Evolutionary conservation across 2,113 vertebrate genomes (phyloP), one percentile per base, ranked within the genome.

Genomic region (Ictidomys tridecemlineatus): DNA sequence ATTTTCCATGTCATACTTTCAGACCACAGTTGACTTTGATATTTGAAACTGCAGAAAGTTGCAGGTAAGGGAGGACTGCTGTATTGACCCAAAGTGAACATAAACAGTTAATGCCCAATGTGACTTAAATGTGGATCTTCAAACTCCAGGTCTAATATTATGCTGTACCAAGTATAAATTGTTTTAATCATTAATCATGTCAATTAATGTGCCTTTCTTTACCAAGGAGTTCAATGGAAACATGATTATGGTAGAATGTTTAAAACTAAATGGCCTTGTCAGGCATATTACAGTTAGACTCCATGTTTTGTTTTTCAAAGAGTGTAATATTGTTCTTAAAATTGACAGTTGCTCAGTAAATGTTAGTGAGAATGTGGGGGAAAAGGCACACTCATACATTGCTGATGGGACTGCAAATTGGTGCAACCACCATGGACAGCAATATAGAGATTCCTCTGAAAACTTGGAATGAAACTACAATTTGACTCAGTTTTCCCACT

Each of bases 191-290:
- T 95, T 93, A 85, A 85, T 42, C 37, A 69, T 12, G 3, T 92
- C 39, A 88, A 1, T 76, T 93, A 85, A 63, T 82, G 4, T 91
- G 8, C 67, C 26, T 86, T 48, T 90, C 74, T 89, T 94, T 92
- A 51, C 12, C 53, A 48, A 20, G 67, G n/a, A 82, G 92, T 51
- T 72, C 80, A 89, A 70, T 89, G 85, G 63, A 87, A 37, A 8
- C 14, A 67, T 65, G 20, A 53, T 92, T 91, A 26, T 42, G 65
- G 53, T 61, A 53, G 24, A 65, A 56, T 85, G 76, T 76, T 94
- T 96, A 26, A 94, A 76, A 74, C 48, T 80, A 48, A 28, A 28
- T 76, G 58, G 69, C 72, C 30, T 95, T 76, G 42, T 73, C 61
- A 37, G 20, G 34, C 28, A 76, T 58, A 58, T 30, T 86, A 16